phyloP scores from a whole-genome alignment of 2,888 invertebrate species.

The Macaria notata region DNA sequence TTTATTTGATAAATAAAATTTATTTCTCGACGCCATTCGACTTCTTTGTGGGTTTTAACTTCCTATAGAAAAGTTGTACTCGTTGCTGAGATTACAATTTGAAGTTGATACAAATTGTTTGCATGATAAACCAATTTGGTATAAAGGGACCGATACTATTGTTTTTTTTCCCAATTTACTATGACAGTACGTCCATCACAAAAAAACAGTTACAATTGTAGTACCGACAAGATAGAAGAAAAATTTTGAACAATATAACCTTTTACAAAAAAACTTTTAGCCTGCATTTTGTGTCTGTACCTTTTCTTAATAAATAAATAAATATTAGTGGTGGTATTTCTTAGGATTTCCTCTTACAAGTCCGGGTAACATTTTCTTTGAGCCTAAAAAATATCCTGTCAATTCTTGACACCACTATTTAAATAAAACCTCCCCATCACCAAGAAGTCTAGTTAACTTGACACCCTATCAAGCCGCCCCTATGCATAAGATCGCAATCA shows the following conservation, averaged over 20 bases:
- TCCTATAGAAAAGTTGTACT: conserved; percentile 54
- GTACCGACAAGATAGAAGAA: too few relatives aligned
- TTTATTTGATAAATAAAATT: conserved; percentile 83
- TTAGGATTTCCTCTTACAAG: background rate
- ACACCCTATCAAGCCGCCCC: conserved; percentile 52
- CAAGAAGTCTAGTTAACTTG: conserved; percentile 32
- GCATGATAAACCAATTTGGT: background rate
- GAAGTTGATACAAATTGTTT: conserved; percentile 19
- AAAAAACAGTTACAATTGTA: too few relatives aligned
- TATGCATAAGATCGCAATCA: conserved; percentile 57
- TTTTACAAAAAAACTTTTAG: too few relatives aligned
- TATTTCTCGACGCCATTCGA: conserved; percentile 66
- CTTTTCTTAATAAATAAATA: too few relatives aligned
- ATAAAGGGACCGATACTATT: too few relatives aligned
- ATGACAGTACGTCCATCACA: too few relatives aligned
- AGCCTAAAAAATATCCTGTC: background rate
- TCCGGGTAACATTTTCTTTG: background rate
- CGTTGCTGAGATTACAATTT: conserved; percentile 28
- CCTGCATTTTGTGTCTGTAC: too few relatives aligned
- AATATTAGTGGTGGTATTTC: too few relatives aligned
- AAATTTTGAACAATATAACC: too few relatives aligned
- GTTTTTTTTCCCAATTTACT: background rate
- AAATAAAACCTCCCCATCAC: conserved; percentile 19
- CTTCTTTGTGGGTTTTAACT: conserved; percentile 62
- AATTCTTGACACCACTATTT: background rate